Base-by-base conservation (phyloP, 92 coral and sea anemone species). In the Metridium senile region DNA sequence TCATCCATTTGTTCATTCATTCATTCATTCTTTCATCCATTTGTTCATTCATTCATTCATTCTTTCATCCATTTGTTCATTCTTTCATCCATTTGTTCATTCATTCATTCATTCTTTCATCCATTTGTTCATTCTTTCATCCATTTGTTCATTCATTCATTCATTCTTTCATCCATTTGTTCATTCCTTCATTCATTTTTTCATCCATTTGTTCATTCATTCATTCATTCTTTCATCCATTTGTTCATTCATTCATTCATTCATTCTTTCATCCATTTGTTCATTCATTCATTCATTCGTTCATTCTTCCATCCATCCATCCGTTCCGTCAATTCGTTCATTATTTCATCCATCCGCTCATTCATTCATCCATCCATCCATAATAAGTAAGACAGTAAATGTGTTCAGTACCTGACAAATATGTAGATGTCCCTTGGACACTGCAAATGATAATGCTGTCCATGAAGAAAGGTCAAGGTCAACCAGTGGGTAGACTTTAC, bases 391-490 rank as follows among this genome's bases (percentile, higher is more conserved):
- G n/a, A n/a, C n/a, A n/a, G n/a, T n/a, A n/a, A n/a, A n/a, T n/a
- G n/a, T n/a, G n/a, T n/a, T n/a, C n/a, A n/a, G n/a, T n/a, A 90
- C 95, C 97, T 91, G 91, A 70, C 93, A 88, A 30, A 91, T 83
- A 21, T 54, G 80, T 45, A 82, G 49, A 71, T 91, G 89, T 21
- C 87, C 91, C 56, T 76, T 86, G 22, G 80, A 31, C 1, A 82
- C 89, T 16, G 93, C 97, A 80, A 89, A 91, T 26, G 85, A 81
- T 35, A 91, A 66, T 4, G 97, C 97, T 1, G 85, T 91, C 97
- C 97, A 91, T 0, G 84, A 71, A 53, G 67, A 74, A 27, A 86
- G 63, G 31, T 81, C 97, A 31, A 74, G 81, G 56, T 64, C 82
- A 22, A 80, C 75, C 13, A 84, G 62, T 0, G 97, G 93, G 49